phyloP scores from a whole-genome alignment of 2,888 invertebrate species.

The Lymantria dispar region DNA sequence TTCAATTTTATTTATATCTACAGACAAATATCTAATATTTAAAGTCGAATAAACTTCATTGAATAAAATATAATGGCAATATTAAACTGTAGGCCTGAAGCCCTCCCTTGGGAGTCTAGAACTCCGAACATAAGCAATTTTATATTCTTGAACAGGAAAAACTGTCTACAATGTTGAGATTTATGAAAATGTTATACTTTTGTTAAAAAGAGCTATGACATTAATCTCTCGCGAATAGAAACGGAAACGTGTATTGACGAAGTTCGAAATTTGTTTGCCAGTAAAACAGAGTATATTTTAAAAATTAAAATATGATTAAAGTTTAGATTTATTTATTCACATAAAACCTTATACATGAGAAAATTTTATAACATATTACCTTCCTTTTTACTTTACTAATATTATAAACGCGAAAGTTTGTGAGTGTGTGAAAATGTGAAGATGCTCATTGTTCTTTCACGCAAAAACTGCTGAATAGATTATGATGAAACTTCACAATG shows the following conservation, averaged over 20 bases:
- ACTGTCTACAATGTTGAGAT: constrained; percentile 17
- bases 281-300: constrained; percentile 12
- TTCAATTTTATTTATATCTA: no score
- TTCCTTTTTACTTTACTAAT: no score
- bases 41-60: constrained; percentile 40
- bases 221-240: constrained; percentile 23
- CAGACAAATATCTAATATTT: no score
- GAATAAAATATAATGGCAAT: constrained; percentile 62
- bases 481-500: no score
- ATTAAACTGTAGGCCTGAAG: constrained; percentile 50
- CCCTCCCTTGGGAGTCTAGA: constrained; percentile 41
- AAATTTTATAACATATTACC: no score
- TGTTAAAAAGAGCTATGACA: constrained; percentile 17
- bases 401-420: no score
- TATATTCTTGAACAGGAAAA: constrained; percentile 28
- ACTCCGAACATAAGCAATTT: constrained; percentile 43
- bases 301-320: background rate
- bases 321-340: no score
- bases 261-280: constrained; percentile 16
- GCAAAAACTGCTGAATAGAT: no score
- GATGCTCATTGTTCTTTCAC: no score
- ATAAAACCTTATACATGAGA: no score
- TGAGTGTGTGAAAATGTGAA: no score
- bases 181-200: constrained; percentile 27
- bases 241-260: constrained; percentile 24